A percentile compares a stretch with the other conserved stretches of the same genome.
Evolutionary conservation across 2,888 invertebrate genomes (phyloP).

Genomic region (Hanleya hanleyi): DNA sequence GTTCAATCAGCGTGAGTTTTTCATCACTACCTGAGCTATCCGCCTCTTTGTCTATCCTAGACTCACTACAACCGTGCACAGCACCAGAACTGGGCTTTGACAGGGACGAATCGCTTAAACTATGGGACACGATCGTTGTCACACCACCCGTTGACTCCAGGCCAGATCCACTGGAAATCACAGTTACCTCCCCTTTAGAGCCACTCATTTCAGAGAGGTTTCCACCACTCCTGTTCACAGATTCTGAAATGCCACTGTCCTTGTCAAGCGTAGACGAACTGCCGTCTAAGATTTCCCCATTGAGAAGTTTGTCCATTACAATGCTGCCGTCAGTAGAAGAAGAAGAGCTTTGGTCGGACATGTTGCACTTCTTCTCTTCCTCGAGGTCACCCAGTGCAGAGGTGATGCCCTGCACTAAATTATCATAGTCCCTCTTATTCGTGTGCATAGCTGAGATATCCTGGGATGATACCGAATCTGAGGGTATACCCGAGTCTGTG

Average conservation of each 20-base stretch:
- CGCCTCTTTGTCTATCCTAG: not conserved
- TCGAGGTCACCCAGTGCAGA: slow-evolving; percentile 53
- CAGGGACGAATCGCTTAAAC: not conserved
- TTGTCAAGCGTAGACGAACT: not conserved
- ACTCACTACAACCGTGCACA: not conserved
- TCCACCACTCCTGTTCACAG: not conserved
- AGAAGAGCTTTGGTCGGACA: not conserved
- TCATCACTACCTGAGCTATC: slow-evolving; percentile 26
- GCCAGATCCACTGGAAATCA: not conserved
- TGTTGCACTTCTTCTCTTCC: slow-evolving; percentile 17
- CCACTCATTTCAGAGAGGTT: not conserved
- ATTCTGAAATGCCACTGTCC: slow-evolving; percentile 3
- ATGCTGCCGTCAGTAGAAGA: not conserved
- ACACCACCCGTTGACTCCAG: not conserved
- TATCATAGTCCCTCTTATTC: slow-evolving; percentile 32
- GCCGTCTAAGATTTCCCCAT: not conserved
- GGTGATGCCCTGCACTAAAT: slow-evolving; percentile 49
- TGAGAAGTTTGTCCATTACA: not conserved
- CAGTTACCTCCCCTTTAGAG: not conserved
- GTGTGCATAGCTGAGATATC: not conserved
- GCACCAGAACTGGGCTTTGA: not conserved
- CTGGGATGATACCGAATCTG: not conserved
- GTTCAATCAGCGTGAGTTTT: slow-evolving; percentile 59
- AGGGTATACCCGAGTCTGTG: not conserved
- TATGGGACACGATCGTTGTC: not conserved